Conservation (phyloP, 1,140 invertebrate genomes). For the Leptopilina boulardi region DNA sequence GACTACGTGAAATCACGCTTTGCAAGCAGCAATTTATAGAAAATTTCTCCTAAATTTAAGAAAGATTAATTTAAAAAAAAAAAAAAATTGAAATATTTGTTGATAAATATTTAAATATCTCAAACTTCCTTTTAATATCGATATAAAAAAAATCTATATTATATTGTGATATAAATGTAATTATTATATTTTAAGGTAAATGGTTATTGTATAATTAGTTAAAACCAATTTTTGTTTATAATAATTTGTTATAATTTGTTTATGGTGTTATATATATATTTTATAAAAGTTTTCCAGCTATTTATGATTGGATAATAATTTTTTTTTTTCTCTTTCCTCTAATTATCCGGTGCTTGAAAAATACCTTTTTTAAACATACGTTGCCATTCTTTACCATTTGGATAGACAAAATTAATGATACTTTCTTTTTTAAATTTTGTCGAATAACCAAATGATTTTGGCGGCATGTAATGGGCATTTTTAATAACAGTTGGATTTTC, state of each 20-base stretch:
- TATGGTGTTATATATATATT: constrained; percentile 9
- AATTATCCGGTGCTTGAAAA: constrained; percentile 8
- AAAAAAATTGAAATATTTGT: background rate
- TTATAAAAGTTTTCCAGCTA: background rate
- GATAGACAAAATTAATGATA: constrained; percentile 84
- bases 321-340: background rate
- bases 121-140: background rate
- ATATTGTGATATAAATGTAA: too few relatives aligned
- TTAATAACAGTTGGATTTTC: constrained; percentile 82
- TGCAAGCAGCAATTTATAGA: constrained; percentile 5
- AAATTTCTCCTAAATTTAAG: background rate
- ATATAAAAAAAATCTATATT: too few relatives aligned
- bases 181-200: too few relatives aligned
- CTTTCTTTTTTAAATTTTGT: constrained; percentile 84
- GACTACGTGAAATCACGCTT: constrained; percentile 71
- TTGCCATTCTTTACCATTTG: constrained; percentile 85
- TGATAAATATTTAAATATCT: background rate
- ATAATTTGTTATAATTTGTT: too few relatives aligned
- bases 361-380: constrained; percentile 76
- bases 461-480: constrained; percentile 85
- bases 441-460: constrained; percentile 86
- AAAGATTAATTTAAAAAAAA: background rate
- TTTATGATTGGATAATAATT: background rate
- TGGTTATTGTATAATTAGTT: too few relatives aligned
- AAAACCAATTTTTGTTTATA: too few relatives aligned